Percentiles rank a stretch among this genome's conserved stretches.
These are phyloP conservation scores for Diprion similis DNA, from an alignment of 1,140 invertebrate genomes.

Conservation along the genomic window DNA sequence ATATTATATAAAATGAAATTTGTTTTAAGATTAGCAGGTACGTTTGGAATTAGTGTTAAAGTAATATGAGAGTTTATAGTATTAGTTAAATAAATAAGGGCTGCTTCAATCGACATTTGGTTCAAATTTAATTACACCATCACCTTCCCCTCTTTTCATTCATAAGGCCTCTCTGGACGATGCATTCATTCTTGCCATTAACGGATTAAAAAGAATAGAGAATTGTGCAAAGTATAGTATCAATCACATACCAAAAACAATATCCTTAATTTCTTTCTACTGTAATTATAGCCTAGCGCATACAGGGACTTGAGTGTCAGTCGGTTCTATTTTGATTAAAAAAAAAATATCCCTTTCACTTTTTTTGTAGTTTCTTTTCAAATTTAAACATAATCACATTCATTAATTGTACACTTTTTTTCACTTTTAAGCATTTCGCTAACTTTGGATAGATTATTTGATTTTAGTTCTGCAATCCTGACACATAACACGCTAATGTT, in stretches of 20 bases:
- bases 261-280: no score
- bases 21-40: not conserved
- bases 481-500: no score
- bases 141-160: no score
- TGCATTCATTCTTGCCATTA: no score
- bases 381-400: not conserved
- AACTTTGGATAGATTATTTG: constrained; percentile 1
- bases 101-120: not conserved
- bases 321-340: not conserved
- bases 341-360: not conserved
- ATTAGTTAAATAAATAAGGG: not conserved
- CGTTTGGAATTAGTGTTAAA: not conserved
- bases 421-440: not conserved
- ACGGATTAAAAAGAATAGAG: not conserved
- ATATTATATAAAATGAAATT: not conserved
- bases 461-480: not conserved
- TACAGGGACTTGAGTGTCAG: not conserved
- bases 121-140: not conserved
- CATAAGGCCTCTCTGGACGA: not conserved
- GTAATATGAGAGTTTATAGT: not conserved
- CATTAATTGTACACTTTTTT: not conserved
- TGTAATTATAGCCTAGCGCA: no score
- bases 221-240: not conserved
- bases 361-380: not conserved
- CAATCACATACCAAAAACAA: not conserved